Evolutionary conservation across 1,140 invertebrate genomes (phyloP).

Genomic region (Aleiodes sp.): DNA sequence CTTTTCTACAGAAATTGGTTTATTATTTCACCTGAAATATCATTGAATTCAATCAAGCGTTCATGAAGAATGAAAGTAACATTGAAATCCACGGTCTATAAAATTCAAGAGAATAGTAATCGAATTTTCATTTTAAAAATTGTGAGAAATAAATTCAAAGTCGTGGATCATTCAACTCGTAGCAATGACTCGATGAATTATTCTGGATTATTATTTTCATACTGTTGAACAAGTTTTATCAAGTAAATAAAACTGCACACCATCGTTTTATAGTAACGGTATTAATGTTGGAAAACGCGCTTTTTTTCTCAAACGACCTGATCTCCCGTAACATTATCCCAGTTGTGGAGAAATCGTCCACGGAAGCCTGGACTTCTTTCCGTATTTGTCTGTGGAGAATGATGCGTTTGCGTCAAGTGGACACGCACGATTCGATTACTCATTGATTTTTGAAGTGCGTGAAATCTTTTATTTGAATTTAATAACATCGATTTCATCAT

Average conservation of each 20-base stretch:
- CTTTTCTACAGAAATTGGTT: too few relatives aligned
- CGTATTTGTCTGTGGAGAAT: not conserved
- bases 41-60: not conserved
- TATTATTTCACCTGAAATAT: not conserved
- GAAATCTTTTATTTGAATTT: too few relatives aligned
- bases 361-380: conserved; percentile 12
- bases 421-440: not conserved
- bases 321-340: conserved; percentile 57
- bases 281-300: conserved; percentile 3
- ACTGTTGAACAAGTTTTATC: not conserved
- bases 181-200: not conserved
- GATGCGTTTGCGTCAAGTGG: not conserved
- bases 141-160: conserved; percentile 6
- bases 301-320: conserved; percentile 46
- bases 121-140: not conserved
- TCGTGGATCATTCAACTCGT: not conserved
- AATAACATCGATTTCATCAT: too few relatives aligned
- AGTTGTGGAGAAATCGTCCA: conserved; percentile 57
- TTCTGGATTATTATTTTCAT: not conserved
- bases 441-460: too few relatives aligned
- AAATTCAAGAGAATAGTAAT: not conserved
- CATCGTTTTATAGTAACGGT: conserved; percentile 8
- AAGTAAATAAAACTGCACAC: not conserved
- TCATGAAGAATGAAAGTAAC: conserved; percentile 12
- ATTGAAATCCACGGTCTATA: conserved; percentile 18